These are phyloP conservation scores for Apodemus sylvaticus DNA, from an alignment of 2,113 vertebrate genomes.

Conservation along the genomic window DNA sequence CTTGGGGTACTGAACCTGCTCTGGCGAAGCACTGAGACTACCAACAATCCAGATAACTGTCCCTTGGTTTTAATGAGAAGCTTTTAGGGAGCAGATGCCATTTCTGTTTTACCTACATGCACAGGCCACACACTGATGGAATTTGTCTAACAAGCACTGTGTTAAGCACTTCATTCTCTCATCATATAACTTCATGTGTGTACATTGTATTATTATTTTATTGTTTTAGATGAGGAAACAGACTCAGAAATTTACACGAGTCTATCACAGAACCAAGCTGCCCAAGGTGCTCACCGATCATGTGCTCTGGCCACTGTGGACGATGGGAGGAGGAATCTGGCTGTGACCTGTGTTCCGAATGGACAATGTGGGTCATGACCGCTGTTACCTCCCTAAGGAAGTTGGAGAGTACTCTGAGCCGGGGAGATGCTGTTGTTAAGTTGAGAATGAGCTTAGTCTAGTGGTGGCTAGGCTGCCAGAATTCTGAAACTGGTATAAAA, in stretches of 20 bases:
- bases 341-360: background rate
- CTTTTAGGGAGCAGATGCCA: background rate
- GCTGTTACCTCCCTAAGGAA: background rate
- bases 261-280: background rate
- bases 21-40: background rate
- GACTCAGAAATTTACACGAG: background rate
- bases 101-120: background rate
- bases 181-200: background rate
- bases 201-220: background rate
- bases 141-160: background rate
- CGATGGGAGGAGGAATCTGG: accelerated
- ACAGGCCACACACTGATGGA: background rate
- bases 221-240: slow-evolving; percentile 18
- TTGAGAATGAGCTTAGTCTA: background rate
- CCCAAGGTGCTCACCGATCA: background rate
- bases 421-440: background rate
- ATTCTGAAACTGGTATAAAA: background rate
- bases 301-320: accelerated
- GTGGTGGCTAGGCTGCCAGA: background rate
- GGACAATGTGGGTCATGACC: background rate
- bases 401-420: background rate
- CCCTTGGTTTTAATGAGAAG: background rate
- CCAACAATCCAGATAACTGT: background rate
- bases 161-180: background rate
- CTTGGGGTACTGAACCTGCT: background rate